Percentiles rank a stretch among this genome's conserved stretches.
phyloP scores from a whole-genome alignment of 1,140 invertebrate species.

The Leptonema lineaticorne region DNA sequence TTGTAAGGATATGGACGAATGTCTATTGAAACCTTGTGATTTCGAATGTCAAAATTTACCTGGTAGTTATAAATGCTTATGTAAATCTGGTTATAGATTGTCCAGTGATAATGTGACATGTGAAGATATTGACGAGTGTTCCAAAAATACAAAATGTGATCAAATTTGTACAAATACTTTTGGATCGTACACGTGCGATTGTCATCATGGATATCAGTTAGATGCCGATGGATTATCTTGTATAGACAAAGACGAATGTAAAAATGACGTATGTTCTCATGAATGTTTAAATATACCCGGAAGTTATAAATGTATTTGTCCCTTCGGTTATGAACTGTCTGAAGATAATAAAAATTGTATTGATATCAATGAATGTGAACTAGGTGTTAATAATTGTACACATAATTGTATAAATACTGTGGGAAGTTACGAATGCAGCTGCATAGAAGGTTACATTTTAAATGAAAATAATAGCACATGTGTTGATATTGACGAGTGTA shows the following conservation, averaged over 20 bases:
- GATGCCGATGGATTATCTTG: slow-evolving; percentile 49
- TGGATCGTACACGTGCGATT: slow-evolving; percentile 54
- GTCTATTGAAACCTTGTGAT: slow-evolving; percentile 58
- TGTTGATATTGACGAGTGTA: slow-evolving; percentile 2
- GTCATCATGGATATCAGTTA: slow-evolving; percentile 51
- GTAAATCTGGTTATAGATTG: slow-evolving; percentile 49
- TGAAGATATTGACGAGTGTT: slow-evolving; percentile 55
- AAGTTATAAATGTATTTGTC: slow-evolving; percentile 36
- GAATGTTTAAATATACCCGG: slow-evolving; percentile 30
- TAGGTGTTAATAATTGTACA: background rate
- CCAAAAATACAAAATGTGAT: slow-evolving; percentile 42
- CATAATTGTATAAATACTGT: slow-evolving; percentile 4
- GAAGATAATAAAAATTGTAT: slow-evolving; percentile 32
- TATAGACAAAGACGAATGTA: slow-evolving; percentile 63
- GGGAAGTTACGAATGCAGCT: background rate
- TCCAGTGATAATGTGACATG: slow-evolving; percentile 53
- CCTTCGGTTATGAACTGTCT: slow-evolving; percentile 41
- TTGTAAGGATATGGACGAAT: slow-evolving; percentile 70
- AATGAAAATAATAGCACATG: slow-evolving; percentile 1
- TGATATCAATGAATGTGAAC: slow-evolving; percentile 48
- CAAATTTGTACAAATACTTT: slow-evolving; percentile 61
- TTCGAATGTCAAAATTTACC: slow-evolving; percentile 73
- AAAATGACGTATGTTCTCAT: slow-evolving; percentile 42
- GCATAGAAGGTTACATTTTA: background rate
- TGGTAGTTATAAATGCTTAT: slow-evolving; percentile 59